A percentile compares a stretch with the other conserved stretches of the same genome.
Evolutionary conservation across 2,888 invertebrate genomes (phyloP).

Genomic region (Tetragnatha montana): DNA sequence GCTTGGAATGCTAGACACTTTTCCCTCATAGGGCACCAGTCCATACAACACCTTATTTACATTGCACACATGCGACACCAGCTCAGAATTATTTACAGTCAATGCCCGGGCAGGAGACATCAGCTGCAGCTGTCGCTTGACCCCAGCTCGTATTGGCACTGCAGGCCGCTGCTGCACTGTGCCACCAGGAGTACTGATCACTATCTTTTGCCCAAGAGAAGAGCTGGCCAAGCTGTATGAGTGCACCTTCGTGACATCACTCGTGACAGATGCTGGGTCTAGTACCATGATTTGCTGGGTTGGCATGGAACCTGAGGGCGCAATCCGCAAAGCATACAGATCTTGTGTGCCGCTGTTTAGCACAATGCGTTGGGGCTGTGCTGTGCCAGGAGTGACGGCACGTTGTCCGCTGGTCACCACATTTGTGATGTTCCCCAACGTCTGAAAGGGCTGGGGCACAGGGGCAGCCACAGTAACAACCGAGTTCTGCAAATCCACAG

Average conservation of each 20-base stretch:
- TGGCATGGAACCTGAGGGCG: conserved; percentile 25
- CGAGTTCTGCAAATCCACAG: conserved; percentile 51
- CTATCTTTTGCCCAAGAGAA: conserved; percentile 41
- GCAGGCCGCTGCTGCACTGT: conserved; percentile 29
- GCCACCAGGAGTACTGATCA: conserved; percentile 22
- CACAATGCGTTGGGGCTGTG: conserved; percentile 49
- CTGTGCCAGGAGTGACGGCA: conserved; percentile 30
- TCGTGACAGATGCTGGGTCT: conserved; percentile 35
- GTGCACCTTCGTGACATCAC: conserved; percentile 69
- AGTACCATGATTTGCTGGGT: conserved; percentile 50
- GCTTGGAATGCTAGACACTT: conserved; percentile 46
- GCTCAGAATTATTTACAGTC: conserved; percentile 49
- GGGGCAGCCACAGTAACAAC: conserved; percentile 44
- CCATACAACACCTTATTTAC: conserved; percentile 61
- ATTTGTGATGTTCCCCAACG: conserved; percentile 51
- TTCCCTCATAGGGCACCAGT: conserved; percentile 19
- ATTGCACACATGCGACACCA: conserved; percentile 35
- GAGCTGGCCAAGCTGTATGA: conserved; percentile 69
- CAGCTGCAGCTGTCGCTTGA: conserved; percentile 30
- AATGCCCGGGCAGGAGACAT: conserved; percentile 2
- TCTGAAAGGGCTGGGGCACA: conserved; percentile 43
- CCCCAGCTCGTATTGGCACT: conserved; percentile 39
- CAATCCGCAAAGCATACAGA: conserved; percentile 42
- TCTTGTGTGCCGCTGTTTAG: conserved; percentile 50
- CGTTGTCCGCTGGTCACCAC: conserved; percentile 55